These are phyloP conservation scores for Laterallus jamaicensis DNA, from an alignment of 2,113 vertebrate species.

Conservation along the genomic window DNA sequence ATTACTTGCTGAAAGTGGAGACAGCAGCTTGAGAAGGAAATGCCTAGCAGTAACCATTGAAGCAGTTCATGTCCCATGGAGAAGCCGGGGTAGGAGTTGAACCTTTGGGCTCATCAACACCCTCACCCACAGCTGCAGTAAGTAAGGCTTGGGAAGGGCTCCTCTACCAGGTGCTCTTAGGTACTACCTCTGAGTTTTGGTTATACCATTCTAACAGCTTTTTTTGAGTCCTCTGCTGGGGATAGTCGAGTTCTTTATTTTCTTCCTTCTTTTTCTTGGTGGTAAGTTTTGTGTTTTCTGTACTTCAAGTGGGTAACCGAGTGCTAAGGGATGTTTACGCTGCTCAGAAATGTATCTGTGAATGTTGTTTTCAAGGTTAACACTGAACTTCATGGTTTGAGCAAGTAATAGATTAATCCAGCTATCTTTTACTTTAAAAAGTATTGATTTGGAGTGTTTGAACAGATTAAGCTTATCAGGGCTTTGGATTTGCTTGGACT, in stretches of 20 bases:
- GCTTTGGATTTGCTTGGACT: neutral
- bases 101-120: neutral
- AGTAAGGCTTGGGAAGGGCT: neutral
- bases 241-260: fast-evolving
- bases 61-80: neutral
- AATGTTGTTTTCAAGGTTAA: neutral
- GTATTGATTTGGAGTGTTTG: neutral
- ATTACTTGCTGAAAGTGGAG: neutral
- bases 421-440: neutral
- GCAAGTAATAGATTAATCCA: neutral
- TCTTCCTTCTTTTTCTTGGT: fast-evolving
- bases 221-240: neutral
- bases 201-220: neutral
- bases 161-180: neutral
- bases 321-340: neutral
- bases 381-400: neutral
- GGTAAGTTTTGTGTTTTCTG: neutral
- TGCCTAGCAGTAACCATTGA: neutral
- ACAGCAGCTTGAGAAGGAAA: neutral
- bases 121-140: neutral
- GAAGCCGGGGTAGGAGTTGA: neutral
- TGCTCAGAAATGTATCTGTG: fast-evolving
- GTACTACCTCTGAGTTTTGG: neutral
- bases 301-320: neutral
- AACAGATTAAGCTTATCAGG: neutral